phyloP scores from a whole-genome alignment of 2,888 invertebrate genomes.

The Standfussiana lucernea region DNA sequence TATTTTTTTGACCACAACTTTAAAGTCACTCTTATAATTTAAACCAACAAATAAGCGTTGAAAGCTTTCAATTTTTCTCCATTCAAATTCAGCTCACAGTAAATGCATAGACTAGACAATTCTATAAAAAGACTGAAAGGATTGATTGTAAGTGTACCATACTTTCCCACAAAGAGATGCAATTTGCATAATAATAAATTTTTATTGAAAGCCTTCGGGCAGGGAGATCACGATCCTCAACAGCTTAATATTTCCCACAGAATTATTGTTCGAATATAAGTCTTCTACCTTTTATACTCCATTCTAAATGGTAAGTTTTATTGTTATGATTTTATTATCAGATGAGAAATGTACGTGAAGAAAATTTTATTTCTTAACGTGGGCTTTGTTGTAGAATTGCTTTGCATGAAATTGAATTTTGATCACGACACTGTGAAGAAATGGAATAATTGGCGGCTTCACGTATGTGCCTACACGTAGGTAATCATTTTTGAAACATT shows the following conservation, averaged over 20 bases:
- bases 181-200: constrained; percentile 89
- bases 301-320: constrained; percentile 63
- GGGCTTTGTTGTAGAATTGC: constrained; percentile 43
- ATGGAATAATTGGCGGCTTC: constrained; percentile 19
- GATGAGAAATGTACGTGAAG: constrained; percentile 56
- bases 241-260: constrained; percentile 63
- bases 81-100: constrained; percentile 53
- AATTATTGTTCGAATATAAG: constrained; percentile 55
- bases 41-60: constrained; percentile 32
- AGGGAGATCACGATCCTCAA: constrained; percentile 74
- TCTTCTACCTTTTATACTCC: constrained; percentile 46
- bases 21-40: not conserved
- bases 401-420: constrained; percentile 56
- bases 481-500: not conserved
- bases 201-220: constrained; percentile 82
- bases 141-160: constrained; percentile 77
- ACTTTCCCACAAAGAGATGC: constrained; percentile 82
- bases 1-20: not conserved
- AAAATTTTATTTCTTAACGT: constrained; percentile 48
- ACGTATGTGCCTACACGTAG: not conserved
- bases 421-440: constrained; percentile 30
- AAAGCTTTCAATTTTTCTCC: constrained; percentile 39
- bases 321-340: constrained; percentile 64
- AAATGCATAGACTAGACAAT: constrained; percentile 64
- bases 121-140: constrained; percentile 74